These are phyloP conservation scores for Drosophila parthenogenetica DNA, from an alignment of 2,888 invertebrate species.

Conservation along the genomic window DNA sequence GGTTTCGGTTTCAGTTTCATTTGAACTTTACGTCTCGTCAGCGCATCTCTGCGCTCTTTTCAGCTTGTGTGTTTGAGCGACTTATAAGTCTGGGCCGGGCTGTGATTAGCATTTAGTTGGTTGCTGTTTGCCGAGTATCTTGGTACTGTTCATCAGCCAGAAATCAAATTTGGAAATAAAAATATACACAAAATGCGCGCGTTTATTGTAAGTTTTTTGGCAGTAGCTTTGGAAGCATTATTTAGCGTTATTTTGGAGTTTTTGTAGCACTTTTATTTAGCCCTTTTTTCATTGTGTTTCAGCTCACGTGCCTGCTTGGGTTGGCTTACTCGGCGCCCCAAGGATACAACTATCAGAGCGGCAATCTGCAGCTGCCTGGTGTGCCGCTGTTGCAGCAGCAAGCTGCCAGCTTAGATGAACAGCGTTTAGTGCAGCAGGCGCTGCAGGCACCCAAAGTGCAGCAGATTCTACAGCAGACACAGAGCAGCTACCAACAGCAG, in stretches of 20 bases:
- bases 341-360: conserved; percentile 79
- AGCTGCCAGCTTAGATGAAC: conserved; percentile 48
- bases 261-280: background rate
- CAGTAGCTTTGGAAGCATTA: background rate
- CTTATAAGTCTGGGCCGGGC: conserved; percentile 81
- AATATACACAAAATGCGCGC: conserved; percentile 70
- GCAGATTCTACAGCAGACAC: conserved; percentile 58
- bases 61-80: conserved; percentile 44
- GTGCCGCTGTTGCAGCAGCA: conserved; percentile 33
- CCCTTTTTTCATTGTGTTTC: conserved; percentile 5
- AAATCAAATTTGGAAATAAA: too few species aligned
- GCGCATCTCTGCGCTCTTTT: conserved; percentile 12
- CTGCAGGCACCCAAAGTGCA: conserved; percentile 66
- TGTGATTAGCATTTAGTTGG: conserved; percentile 83
- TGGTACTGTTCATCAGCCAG: conserved; percentile 51
- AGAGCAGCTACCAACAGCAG: conserved; percentile 43
- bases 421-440: conserved; percentile 73
- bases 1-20: conserved; percentile 56
- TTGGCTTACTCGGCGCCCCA: conserved; percentile 78
- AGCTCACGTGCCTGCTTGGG: conserved; percentile 76
- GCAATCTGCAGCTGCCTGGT: conserved; percentile 44
- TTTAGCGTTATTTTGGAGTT: background rate
- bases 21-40: conserved; percentile 42
- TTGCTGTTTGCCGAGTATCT: conserved; percentile 77
- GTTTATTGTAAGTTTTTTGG: conserved; percentile 78